Evolutionary conservation across 2,113 vertebrate species (phyloP), one percentile per base, ranked within the genome.

Genomic region (Bos indicus): DNA sequence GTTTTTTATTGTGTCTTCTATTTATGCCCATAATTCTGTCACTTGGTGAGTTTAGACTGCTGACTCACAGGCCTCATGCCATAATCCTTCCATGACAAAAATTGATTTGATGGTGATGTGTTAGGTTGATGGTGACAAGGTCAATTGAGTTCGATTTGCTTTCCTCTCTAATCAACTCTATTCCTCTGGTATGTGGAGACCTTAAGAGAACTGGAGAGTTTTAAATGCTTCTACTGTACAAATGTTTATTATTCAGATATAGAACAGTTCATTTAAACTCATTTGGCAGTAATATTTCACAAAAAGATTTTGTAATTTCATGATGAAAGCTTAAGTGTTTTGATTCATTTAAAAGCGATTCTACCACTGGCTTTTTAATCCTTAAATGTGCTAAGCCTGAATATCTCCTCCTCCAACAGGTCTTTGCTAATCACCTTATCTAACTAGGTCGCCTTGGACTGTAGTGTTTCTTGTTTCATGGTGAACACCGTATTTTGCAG

Each of bases 111-210:
- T 64, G 28, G 26, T 3, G 0, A 86, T 33, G 6, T 67, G 67
- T 97, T 94, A 56, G 87, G 71, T 57, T 94, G 95, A 89, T 48
- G 26, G 77, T 0, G 30, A 71, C n/a, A 90, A 98, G 48, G 52
- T 97, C 90, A 97, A 0, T 78, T 96, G 92, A 95, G 90, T 97
- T 82, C 0, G 2, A 57, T 51, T 60, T 90, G 1, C 0, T 36
- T 97, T 98, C 26, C 0, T 97, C 83, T 98, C 86, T 90, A 91
- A 95, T 95, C 91, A 88, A 77, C 71, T 95, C 88, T 56, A 15
- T 91, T 96, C 28, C 16, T 94, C 82, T 60, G 57, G 48, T 59
- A 64, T 51, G 86, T 71, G 67, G 52, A 48, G 56, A 64, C 56
- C 86, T 91, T 81, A 84, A 93, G 92, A 87, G 25, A 54, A 25